phyloP scores from a whole-genome alignment of 23 tunicate genomes.

The Clavelina lepadiformis region DNA sequence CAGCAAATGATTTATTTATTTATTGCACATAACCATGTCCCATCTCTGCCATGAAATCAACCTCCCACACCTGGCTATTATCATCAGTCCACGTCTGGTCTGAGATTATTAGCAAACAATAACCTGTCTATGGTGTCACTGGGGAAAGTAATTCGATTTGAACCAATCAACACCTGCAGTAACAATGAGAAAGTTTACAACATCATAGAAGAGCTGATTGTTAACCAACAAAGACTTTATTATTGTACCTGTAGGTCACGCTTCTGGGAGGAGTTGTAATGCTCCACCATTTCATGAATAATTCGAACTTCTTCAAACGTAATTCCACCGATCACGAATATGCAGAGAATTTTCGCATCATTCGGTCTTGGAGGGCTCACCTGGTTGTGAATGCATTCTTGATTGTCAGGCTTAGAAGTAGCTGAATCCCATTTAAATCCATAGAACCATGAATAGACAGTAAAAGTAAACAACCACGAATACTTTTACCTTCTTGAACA shows the following conservation, averaged over 20 bases:
- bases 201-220: neutral
- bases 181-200: neutral
- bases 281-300: slow-evolving; percentile 12
- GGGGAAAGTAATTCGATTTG: slow-evolving; percentile 34
- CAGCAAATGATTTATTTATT: too few relatives aligned
- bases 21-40: too few relatives aligned
- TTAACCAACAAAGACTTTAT: neutral
- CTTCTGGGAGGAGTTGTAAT: slow-evolving; percentile 7
- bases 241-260: slow-evolving; percentile 1
- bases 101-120: slow-evolving; percentile 32
- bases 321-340: slow-evolving; percentile 55
- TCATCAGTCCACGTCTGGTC: slow-evolving; percentile 20
- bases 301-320: slow-evolving; percentile 21
- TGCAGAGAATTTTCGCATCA: slow-evolving; percentile 22
- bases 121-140: slow-evolving; percentile 28
- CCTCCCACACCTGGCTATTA: too few relatives aligned
- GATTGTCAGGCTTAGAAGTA: neutral
- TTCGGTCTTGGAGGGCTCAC: slow-evolving; percentile 48
- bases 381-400: neutral
- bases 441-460: neutral
- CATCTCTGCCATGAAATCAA: too few relatives aligned
- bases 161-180: slow-evolving; percentile 37
- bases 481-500: slow-evolving; percentile 36
- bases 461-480: neutral
- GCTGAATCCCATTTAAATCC: too few relatives aligned